phyloP scores from a whole-genome alignment of 2,888 invertebrate species.

The Hanleya hanleyi region DNA sequence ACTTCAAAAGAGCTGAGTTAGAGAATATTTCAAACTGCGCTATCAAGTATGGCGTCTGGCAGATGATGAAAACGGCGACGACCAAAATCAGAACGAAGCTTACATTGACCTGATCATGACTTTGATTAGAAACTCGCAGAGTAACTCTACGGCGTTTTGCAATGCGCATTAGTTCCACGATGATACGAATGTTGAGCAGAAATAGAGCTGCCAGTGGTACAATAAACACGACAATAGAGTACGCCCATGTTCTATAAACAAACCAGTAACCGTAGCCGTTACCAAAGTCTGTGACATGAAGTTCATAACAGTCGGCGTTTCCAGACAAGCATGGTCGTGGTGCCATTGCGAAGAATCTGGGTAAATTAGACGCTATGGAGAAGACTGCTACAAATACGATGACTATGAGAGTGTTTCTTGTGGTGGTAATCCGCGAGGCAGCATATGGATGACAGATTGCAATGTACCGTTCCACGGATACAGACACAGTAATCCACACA shows the following conservation, averaged over 20 bases:
- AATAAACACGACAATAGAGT: constrained; percentile 56
- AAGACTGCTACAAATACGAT: constrained; percentile 47
- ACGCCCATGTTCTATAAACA: constrained; percentile 53
- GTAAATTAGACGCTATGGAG: constrained; percentile 62
- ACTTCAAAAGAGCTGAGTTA: constrained; percentile 49
- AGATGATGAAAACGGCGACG: constrained; percentile 67
- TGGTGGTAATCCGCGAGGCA: constrained; percentile 55
- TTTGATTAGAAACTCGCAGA: constrained; percentile 56
- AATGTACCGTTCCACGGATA: constrained; percentile 67
- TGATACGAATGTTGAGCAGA: constrained; percentile 58
- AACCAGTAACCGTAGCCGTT: constrained; percentile 43
- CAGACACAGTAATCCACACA: constrained; percentile 67
- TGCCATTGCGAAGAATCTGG: constrained; percentile 57
- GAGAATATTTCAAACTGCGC: constrained; percentile 61
- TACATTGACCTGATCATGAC: constrained; percentile 63
- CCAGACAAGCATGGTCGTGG: constrained; percentile 23
- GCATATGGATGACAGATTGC: constrained; percentile 68
- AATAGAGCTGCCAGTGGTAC: constrained; percentile 54
- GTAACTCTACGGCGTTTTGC: constrained; percentile 52
- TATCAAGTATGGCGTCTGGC: constrained; percentile 66
- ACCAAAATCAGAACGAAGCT: constrained; percentile 66
- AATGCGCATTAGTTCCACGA: constrained; percentile 64
- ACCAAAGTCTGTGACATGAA: constrained; percentile 53
- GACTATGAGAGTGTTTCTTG: constrained; percentile 54
- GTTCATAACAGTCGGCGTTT: constrained; percentile 33